These are phyloP conservation scores for Ceyx margarethae DNA, from an alignment of 2,113 vertebrate species.

Conservation along the genomic window DNA sequence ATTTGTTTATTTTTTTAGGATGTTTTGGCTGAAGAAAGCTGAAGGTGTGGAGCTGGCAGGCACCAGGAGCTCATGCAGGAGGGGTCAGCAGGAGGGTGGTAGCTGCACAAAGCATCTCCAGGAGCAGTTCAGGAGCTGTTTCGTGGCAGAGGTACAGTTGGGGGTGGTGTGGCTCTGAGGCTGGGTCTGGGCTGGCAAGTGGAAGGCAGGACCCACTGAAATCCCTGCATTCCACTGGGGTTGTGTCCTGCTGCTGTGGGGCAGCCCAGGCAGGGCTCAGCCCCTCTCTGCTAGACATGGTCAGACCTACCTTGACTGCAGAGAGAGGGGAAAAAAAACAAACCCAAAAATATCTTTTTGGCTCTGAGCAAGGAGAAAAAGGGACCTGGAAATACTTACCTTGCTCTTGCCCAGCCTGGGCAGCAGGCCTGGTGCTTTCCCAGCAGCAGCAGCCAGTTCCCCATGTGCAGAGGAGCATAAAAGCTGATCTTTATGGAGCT, in stretches of 20 bases:
- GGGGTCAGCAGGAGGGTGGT: background rate
- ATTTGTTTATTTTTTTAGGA: background rate
- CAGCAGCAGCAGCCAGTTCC: background rate
- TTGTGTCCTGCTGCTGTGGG: background rate
- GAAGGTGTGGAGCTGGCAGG: background rate
- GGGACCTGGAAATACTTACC: background rate
- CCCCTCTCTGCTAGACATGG: too few relatives aligned
- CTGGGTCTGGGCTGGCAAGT: background rate
- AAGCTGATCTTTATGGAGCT: background rate
- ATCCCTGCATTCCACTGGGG: background rate
- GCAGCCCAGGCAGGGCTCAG: too few relatives aligned
- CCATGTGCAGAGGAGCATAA: background rate
- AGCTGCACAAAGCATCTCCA: background rate
- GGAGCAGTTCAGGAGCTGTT: background rate
- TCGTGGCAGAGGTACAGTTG: background rate
- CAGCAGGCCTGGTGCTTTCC: background rate
- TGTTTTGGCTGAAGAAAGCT: background rate
- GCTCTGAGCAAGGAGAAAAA: background rate
- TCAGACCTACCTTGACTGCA: background rate
- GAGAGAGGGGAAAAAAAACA: too few relatives aligned
- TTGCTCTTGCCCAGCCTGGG: background rate
- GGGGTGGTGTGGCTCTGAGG: background rate
- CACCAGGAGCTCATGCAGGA: background rate
- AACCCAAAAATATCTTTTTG: too few relatives aligned
- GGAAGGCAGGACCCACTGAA: rapidly evolving